phyloP scores from a whole-genome alignment of 2,113 vertebrate species.

The Phoenicopterus ruber region DNA sequence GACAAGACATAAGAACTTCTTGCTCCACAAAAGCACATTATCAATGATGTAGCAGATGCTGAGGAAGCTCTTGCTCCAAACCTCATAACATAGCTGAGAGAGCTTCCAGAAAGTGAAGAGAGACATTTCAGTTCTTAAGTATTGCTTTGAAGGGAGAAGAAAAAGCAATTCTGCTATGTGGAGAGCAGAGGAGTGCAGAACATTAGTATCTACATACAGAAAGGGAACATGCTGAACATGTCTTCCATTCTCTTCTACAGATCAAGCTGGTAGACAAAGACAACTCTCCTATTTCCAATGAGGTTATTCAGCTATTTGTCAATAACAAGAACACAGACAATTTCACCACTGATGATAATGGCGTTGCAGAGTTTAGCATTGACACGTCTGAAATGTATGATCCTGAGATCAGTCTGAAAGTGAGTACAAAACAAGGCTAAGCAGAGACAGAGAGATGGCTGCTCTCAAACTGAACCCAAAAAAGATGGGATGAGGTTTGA shows the following conservation, averaged over 20 bases:
- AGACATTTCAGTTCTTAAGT: neutral
- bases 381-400: constrained; percentile 52
- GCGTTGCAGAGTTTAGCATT: constrained; percentile 42
- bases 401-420: constrained; percentile 53
- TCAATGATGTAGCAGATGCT: neutral
- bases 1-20: neutral
- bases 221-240: rapidly evolving
- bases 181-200: neutral
- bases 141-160: neutral
- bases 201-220: neutral
- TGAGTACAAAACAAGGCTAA: constrained; percentile 27
- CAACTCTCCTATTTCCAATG: constrained; percentile 43
- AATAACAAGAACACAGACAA: constrained; percentile 35
- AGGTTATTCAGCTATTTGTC: constrained; percentile 57
- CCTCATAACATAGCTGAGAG: neutral
- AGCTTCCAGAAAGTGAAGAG: neutral
- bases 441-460: neutral
- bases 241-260: neutral
- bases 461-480: neutral
- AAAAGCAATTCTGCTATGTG: neutral
- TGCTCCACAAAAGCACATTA: neutral
- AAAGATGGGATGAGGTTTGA: neutral
- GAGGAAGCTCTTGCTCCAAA: neutral
- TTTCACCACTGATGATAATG: constrained; percentile 49
- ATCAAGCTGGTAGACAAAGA: constrained; percentile 45